phyloP scores from a whole-genome alignment of 2,797 vertebrate genomes.

The Gymnothorax reevesii region DNA sequence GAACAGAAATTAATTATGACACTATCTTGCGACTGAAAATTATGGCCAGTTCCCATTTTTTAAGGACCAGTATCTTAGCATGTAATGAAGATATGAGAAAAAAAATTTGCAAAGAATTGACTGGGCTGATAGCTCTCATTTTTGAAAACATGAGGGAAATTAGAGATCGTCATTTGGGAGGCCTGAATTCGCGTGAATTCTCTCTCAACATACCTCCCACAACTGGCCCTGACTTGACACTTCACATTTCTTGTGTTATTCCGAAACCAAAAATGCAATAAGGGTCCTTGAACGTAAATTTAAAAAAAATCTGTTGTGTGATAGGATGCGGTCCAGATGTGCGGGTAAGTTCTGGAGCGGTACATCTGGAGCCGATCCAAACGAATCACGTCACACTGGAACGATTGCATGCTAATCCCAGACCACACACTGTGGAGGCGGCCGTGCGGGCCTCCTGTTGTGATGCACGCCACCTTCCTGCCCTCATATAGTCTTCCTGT shows the following conservation, averaged over 20 bases:
- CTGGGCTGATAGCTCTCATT: too few relatives aligned
- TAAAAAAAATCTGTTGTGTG: neutral
- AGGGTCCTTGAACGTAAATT: neutral
- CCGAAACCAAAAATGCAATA: neutral
- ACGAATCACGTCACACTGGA: neutral
- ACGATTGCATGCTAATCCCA: neutral
- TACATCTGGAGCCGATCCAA: conserved; percentile 13
- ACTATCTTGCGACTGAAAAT: too few relatives aligned
- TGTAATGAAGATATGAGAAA: too few relatives aligned
- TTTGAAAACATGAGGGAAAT: too few relatives aligned
- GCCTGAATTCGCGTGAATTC: too few relatives aligned
- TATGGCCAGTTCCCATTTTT: too few relatives aligned
- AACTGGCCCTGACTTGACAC: neutral
- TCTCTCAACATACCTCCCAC: neutral
- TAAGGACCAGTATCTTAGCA: too few relatives aligned
- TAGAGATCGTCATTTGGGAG: too few relatives aligned
- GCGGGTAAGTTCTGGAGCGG: neutral
- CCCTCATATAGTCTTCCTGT: neutral
- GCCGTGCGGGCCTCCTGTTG: neutral
- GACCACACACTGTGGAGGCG: neutral
- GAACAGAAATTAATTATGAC: too few relatives aligned
- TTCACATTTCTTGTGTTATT: conserved; percentile 1
- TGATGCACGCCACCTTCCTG: neutral
- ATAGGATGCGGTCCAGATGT: neutral
- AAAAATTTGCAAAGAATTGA: too few relatives aligned